Evolutionary conservation across 2,113 vertebrate genomes (phyloP), one percentile per base, ranked within the genome.

Genomic region (Hassar affinis): DNA sequence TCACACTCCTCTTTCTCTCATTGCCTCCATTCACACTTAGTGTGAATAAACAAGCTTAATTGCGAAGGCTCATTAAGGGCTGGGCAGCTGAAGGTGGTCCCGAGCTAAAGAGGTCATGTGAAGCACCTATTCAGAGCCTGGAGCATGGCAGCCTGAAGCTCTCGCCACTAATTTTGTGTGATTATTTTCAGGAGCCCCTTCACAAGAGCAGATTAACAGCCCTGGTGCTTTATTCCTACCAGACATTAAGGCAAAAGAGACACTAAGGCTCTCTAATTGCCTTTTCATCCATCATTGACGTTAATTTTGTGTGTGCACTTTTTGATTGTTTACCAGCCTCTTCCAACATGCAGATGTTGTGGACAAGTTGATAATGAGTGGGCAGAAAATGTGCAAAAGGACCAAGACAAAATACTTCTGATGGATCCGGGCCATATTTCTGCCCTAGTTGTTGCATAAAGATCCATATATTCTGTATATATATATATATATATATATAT

Each of bases 31-130:
- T 94, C 91, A 92, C 92, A 93, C 93, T 93, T 93, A 90, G 91
- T 88, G 88, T 91, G 91, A 93, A 94, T 93, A 94, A 94, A 93
- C 91, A 87, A 88, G 90, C 90, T 92, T 95, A 94, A 94, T 94
- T 93, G 93, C 90, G 85, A 89, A 86, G 90, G 88, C 93, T 94
- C 92, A 92, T 94, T 94, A 93, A 85, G 90, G 75, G 89, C 86
- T 78, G 85, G 52, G 91, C 92, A 93, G 92, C 93, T 94, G 92
- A 93, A 93, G 92, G 90, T 90, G 91, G 88, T 88, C 84, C 52
- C 62, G 91, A 91, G 88, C 83, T 91, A 90, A 81, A 93, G 91
- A 93, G 93, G 92, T 89, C 89, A 90, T 92, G 90, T 93, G 85
- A 92, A 94, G 93, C 90, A 80, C 89, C 93, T 69, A 91, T 93